Base-by-base conservation (phyloP, 2,113 vertebrate species). In the Saccopteryx leptura region DNA sequence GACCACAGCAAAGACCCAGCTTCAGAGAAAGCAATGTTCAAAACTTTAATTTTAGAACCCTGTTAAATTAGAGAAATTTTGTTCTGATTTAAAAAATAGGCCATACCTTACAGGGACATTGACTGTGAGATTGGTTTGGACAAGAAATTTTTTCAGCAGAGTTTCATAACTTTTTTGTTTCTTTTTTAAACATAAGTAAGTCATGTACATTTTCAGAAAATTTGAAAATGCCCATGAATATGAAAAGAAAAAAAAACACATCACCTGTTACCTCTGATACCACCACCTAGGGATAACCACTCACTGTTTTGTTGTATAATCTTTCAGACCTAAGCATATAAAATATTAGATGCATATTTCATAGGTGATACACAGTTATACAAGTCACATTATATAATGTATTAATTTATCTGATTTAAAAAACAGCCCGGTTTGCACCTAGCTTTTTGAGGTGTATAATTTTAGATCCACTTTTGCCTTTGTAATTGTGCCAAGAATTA, bases 111-210 rank as follows among this genome's bases (percentile, higher is more conserved):
- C 50, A 28, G 58, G 80, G 12, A 88, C 10, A 12, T 58, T 78
- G 33, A 19, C 50, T 23, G 31, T 46, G 56, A 14, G 63, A 28
- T 65, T 78, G 13, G 50, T 90, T 75, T 46, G 28, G 52, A 68
- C 19, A 33, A 7, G 58, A 48, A 52, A 23, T 18, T 83, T 14
- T 23, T 93, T 71, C 48, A n/a, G n/a, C 23, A n/a, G 24, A 58
- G 24, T 74, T 91, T 69, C 81, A 65, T 15, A 52, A 56, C 3
- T 11, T 48, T 33, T 79, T 39, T 50, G 52, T 19, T 75, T 85
- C 13, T 56, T 91, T 76, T 93, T n/a, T 3, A 52, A 91, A 88
- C 21, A 68, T 91, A 83, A 95, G 52, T 39, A 88, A 83, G 54
- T 54, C 78, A 60, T 33, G 56, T n/a, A 46, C 7, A 69, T 78